Evolutionary conservation across 2,113 vertebrate species (phyloP), one percentile per base, ranked within the genome.

Genomic region (Willisornis vidua): DNA sequence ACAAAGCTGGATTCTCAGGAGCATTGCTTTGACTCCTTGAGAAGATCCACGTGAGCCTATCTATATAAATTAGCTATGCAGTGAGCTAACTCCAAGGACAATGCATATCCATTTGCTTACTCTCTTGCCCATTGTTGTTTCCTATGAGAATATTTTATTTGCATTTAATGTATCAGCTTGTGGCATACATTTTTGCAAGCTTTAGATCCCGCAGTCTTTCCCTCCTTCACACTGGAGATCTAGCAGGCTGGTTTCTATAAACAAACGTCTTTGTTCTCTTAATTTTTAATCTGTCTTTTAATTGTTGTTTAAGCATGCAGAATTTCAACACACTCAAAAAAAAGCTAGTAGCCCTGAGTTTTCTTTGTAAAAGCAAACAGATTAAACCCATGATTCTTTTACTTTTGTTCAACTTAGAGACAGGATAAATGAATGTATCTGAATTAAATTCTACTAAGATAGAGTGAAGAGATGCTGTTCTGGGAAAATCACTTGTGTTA

Each of bases 1-100:
- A 92, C 89, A 94, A 94, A 91, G 75, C 88, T 92, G 70, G 73
- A 87, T 94, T 93, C 90, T 95, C 74, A 61, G 85, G 54, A 94
- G 77, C 77, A 54, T 14, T n/a, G 54, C 83, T 93, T 59, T 90
- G 75, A 74, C 70, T 92, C 35, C 87, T 95, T 89, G 79, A 88
- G 93, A 90, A 95, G 76, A 80, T 93, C 76, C 45, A 39, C 77
- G 65, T 77, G 74, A 86, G 68, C 22, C 24, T 90, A 71, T 52
- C 68, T 71, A 24, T 92, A 74, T 41, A 57, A 95, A 94, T 91
- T 77, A 89, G 62, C 59, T 73, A 39, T 68, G 66, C 18, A 46
- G 19, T 57, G 68, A 86, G 26, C 88, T 71, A 63, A 72, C 41
- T 86, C 59, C 26, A 17, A 85, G 75, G 61, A 73, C 49, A 83